phyloP scores from a whole-genome alignment of 2,113 vertebrate species.

The Caranx melampygus region DNA sequence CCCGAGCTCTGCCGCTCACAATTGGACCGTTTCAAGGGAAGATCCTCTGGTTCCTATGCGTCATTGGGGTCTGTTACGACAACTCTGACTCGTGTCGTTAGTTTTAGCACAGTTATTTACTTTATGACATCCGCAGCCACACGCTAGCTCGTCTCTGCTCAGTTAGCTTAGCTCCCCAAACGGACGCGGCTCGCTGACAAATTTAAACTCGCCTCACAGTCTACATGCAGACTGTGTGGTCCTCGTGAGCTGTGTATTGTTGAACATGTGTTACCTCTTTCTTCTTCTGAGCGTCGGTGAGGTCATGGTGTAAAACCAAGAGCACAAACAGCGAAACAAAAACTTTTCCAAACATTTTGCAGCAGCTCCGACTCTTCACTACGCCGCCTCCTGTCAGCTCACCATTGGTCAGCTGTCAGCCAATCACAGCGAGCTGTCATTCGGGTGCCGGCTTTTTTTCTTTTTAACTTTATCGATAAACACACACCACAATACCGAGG shows the following conservation, averaged over 20 bases:
- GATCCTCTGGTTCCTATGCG: neutral
- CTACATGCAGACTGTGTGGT: neutral
- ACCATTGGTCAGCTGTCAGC: conserved; percentile 65
- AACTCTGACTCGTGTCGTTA: neutral
- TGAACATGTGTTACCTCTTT: conserved; percentile 84
- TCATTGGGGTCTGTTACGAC: neutral
- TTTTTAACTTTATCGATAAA: neutral
- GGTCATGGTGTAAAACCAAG: conserved; percentile 45
- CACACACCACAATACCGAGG: no score
- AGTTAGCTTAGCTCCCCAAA: conserved; percentile 35
- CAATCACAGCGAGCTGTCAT: conserved; percentile 24
- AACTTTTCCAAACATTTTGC: conserved; percentile 79
- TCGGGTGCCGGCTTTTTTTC: neutral
- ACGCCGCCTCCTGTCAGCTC: conserved; percentile 64
- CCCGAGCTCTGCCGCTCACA: no score
- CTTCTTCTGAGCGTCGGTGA: conserved; percentile 83
- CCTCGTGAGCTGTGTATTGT: rapidly evolving
- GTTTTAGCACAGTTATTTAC: neutral
- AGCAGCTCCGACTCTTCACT: neutral
- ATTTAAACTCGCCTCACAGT: neutral
- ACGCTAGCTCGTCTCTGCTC: neutral
- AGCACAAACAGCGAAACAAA: conserved; percentile 54
- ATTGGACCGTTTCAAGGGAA: neutral
- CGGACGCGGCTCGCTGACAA: neutral
- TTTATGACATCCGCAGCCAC: neutral